A percentile compares a stretch with the other conserved stretches of the same genome.
These are phyloP conservation scores for Scytalopus superciliaris DNA, from an alignment of 2,113 vertebrate genomes.

Conservation along the genomic window DNA sequence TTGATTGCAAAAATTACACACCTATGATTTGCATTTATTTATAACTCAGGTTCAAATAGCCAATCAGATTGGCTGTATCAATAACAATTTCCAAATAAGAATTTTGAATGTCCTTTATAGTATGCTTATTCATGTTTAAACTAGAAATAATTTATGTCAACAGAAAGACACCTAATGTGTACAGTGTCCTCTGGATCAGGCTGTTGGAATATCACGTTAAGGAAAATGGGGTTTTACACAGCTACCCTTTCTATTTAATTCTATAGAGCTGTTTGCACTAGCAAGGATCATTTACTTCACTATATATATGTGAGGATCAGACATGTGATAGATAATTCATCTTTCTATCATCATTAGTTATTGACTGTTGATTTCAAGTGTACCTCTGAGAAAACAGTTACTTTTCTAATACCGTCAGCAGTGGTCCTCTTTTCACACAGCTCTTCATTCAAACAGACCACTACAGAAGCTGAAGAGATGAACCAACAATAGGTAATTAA, in stretches of 20 bases:
- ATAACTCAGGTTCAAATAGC: not conserved
- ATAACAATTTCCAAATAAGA: not conserved
- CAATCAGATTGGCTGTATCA: not conserved
- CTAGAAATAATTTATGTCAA: not conserved
- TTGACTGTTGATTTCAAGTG: not conserved
- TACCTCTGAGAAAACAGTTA: not conserved
- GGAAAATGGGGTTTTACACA: not conserved
- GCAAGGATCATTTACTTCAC: not conserved
- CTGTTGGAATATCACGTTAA: not conserved
- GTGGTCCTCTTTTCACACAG: not conserved
- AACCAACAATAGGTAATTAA: not conserved
- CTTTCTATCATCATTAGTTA: not conserved
- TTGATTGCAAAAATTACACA: not conserved
- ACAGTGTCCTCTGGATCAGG: not conserved
- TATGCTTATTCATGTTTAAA: not conserved
- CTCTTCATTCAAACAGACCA: not conserved
- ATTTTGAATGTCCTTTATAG: not conserved
- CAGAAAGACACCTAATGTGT: not conserved
- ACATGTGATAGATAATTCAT: not conserved
- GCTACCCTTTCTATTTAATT: not conserved
- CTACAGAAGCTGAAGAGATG: not conserved
- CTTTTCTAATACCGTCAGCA: not conserved
- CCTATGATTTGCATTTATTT: not conserved
- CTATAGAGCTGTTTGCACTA: not conserved
- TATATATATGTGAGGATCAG: not conserved